These are phyloP conservation scores for Tricholauxania praeusta DNA, from an alignment of 2,888 invertebrate genomes.

Conservation along the genomic window DNA sequence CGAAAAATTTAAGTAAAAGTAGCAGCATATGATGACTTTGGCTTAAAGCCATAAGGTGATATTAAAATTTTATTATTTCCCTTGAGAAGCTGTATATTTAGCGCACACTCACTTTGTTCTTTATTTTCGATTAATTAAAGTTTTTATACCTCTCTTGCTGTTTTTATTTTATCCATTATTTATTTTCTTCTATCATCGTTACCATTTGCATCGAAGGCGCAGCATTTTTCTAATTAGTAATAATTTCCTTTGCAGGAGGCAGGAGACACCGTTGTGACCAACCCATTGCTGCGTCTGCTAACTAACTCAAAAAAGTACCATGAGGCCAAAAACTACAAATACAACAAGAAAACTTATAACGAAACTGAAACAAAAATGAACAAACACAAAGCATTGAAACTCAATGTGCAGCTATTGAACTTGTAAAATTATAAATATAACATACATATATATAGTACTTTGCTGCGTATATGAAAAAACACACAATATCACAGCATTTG, in stretches of 20 bases:
- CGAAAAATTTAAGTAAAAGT: no score
- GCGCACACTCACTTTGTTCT: neutral
- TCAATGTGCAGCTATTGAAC: slow-evolving; percentile 38
- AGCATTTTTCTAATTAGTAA: slow-evolving; percentile 26
- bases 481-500: neutral
- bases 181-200: neutral
- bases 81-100: slow-evolving; percentile 22
- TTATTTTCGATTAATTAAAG: slow-evolving; percentile 26
- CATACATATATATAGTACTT: neutral
- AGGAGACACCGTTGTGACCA: slow-evolving; percentile 18
- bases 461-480: neutral
- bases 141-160: neutral
- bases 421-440: slow-evolving; percentile 36
- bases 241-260: slow-evolving; percentile 34
- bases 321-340: neutral
- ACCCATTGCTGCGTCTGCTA: slow-evolving; percentile 11
- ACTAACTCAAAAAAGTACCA: slow-evolving; percentile 1
- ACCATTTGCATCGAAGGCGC: slow-evolving; percentile 1
- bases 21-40: neutral
- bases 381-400: slow-evolving; percentile 29
- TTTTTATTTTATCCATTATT: slow-evolving; percentile 14
- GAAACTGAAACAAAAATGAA: neutral
- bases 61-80: slow-evolving; percentile 29
- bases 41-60: neutral
- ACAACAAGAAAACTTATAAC: no score